phyloP scores from a whole-genome alignment of 2,113 vertebrate species.

The Brienomyrus brachyistius region DNA sequence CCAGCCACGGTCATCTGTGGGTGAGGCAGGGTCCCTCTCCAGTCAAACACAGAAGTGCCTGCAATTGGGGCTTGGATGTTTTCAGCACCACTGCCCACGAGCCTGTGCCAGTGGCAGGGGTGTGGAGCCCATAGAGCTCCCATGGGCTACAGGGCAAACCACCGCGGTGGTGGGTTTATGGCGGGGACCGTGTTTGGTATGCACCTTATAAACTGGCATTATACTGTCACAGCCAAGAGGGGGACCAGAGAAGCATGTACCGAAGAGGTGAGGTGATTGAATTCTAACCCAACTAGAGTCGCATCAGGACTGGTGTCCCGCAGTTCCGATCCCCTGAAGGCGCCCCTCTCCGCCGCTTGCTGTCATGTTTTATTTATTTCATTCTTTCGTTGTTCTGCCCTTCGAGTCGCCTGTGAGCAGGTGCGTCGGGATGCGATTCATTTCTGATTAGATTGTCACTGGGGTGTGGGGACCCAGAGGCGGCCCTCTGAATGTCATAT shows the following conservation, averaged over 20 bases:
- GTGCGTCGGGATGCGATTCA: constrained; percentile 25
- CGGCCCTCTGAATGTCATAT: constrained; percentile 1
- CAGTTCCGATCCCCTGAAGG: constrained; percentile 41
- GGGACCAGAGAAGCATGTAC: constrained; percentile 42
- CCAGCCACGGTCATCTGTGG: not conserved
- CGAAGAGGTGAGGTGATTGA: constrained; percentile 57
- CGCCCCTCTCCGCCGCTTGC: constrained; percentile 20
- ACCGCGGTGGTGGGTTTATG: constrained; percentile 38
- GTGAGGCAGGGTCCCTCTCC: not conserved
- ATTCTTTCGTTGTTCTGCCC: constrained; percentile 22
- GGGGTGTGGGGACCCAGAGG: constrained; percentile 4
- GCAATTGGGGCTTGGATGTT: not conserved
- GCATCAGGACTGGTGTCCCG: constrained; percentile 54
- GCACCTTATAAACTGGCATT: constrained; percentile 38
- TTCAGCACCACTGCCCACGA: not conserved
- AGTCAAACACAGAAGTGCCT: not conserved
- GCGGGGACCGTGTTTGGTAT: constrained; percentile 43
- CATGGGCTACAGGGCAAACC: not conserved
- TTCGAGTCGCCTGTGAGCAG: constrained; percentile 16
- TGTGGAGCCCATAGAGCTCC: not conserved
- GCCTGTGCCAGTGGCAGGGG: not conserved
- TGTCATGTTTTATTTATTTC: constrained; percentile 35
- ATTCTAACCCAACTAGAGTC: constrained; percentile 53
- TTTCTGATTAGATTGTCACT: constrained; percentile 27
- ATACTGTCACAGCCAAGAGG: constrained; percentile 47